Conservation (phyloP, 2,797 vertebrate genomes). For the Pangasius krempfi region DNA sequence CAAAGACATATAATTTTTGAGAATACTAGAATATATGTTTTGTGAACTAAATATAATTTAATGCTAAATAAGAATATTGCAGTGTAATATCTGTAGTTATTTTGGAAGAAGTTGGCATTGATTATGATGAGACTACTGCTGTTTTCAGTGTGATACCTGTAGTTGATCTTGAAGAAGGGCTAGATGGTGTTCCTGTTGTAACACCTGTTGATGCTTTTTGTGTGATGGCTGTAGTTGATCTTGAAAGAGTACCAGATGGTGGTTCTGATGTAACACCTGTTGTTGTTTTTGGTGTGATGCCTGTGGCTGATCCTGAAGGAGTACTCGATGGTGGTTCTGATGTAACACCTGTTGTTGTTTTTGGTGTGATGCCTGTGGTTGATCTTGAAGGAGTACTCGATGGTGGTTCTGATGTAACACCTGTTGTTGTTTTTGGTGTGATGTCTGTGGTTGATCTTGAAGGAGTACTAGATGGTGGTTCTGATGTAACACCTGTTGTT, state of each 20-base stretch:
- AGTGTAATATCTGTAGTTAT: background rate
- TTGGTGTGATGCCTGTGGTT: too few species aligned
- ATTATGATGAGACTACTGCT: background rate
- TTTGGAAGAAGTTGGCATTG: background rate
- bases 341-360: too few species aligned
- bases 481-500: too few species aligned
- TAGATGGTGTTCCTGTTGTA: background rate
- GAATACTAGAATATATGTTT: background rate
- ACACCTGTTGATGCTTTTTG: background rate
- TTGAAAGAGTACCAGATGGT: background rate
- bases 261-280: background rate
- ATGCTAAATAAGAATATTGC: background rate
- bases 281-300: background rate
- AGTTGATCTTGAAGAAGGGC: background rate
- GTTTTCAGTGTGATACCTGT: background rate
- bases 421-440: too few species aligned
- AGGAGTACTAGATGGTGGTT: too few species aligned
- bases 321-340: too few species aligned
- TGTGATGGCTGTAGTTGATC: background rate
- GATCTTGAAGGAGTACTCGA: too few species aligned
- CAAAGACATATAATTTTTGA: background rate
- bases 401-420: too few species aligned
- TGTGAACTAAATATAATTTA: background rate
- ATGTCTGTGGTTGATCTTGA: too few species aligned
- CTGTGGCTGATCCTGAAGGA: too few species aligned